Conservation (phyloP, 2,888 invertebrate species). For the Trichopoda pennipes region DNA sequence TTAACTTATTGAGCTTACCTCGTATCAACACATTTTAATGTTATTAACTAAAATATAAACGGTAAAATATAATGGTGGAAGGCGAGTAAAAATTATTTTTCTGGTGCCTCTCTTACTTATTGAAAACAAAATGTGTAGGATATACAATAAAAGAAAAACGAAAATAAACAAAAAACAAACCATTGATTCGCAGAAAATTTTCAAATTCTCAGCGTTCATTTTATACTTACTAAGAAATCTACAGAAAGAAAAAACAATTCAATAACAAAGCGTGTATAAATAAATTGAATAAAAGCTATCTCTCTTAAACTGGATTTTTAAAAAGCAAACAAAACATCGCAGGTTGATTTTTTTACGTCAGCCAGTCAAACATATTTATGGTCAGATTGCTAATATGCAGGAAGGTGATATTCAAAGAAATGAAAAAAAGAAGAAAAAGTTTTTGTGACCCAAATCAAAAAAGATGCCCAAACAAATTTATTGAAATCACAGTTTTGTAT, state of each 20-base stretch:
- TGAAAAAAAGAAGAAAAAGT: too few species aligned
- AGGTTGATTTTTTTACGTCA: conserved; percentile 46
- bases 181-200: conserved; percentile 54
- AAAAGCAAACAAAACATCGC: conserved; percentile 5
- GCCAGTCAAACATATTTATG: conserved; percentile 3
- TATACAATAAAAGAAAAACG: not conserved
- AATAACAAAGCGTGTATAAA: conserved; percentile 14
- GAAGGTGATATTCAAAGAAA: too few species aligned
- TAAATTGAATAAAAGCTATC: conserved; percentile 38
- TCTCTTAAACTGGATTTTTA: conserved; percentile 32
- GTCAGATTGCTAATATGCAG: too few species aligned
- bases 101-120: not conserved
- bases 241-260: not conserved
- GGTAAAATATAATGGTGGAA: conserved; percentile 13
- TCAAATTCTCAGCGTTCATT: conserved; percentile 12
- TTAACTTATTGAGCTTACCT: too few species aligned
- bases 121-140: not conserved
- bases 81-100: conserved; percentile 1
- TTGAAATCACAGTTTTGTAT: too few species aligned
- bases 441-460: too few species aligned
- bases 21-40: not conserved
- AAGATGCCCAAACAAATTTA: too few species aligned
- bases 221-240: not conserved
- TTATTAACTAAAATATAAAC: conserved; percentile 1
- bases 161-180: conserved; percentile 15